A percentile compares a stretch with the other conserved stretches of the same genome.
Conservation (phyloP, 2,888 invertebrate species). For the Chouioia cunea region DNA sequence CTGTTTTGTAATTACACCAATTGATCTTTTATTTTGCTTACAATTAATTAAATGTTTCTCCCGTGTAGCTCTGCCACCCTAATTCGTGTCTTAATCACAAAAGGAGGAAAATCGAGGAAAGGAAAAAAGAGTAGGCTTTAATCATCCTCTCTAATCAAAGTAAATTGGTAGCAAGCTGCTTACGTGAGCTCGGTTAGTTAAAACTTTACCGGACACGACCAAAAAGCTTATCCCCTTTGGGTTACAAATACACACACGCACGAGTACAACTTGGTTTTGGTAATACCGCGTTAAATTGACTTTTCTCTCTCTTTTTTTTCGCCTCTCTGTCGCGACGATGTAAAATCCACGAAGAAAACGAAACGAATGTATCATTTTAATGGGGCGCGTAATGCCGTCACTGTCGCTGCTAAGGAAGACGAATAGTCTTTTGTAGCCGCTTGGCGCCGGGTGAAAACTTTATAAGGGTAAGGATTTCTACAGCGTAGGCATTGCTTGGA, state of each 20-base stretch:
- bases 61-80: no score
- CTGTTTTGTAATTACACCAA: no score
- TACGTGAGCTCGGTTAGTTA: conserved; percentile 1
- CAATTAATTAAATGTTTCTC: no score
- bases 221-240: conserved; percentile 25
- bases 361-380: conserved; percentile 30
- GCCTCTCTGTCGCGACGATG: not conserved
- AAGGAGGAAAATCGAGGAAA: not conserved
- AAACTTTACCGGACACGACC: conserved; percentile 5
- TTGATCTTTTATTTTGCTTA: no score
- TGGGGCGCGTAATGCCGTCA: conserved; percentile 11
- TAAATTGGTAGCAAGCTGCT: conserved; percentile 28
- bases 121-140: conserved; percentile 2
- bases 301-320: no score
- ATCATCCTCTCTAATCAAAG: conserved; percentile 32
- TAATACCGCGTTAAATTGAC: no score
- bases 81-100: no score
- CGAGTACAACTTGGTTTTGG: no score
- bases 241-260: no score
- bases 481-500: no score
- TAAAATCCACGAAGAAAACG: not conserved
- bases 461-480: no score
- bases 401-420: conserved; percentile 23
- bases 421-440: not conserved
- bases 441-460: no score